A percentile compares a stretch with the other conserved stretches of the same genome.
These are phyloP conservation scores for Arothron firmamentum DNA, from an alignment of 2,113 vertebrate genomes.

Conservation along the genomic window DNA sequence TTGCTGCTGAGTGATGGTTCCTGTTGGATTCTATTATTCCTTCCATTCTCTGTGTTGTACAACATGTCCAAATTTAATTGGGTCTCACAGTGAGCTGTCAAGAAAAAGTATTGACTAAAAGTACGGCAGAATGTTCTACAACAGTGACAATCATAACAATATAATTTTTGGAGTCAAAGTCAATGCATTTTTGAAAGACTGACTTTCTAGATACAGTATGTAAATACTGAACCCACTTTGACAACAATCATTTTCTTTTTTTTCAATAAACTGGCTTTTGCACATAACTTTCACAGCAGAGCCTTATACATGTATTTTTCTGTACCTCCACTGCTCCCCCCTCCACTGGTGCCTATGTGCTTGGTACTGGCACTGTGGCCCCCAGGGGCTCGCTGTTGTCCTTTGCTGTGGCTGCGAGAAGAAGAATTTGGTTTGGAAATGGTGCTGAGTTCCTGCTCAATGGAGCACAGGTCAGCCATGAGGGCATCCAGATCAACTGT, in stretches of 20 bases:
- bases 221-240: background rate
- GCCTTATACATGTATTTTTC: background rate
- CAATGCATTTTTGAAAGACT: too few species aligned
- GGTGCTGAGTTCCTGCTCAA: slow-evolving; percentile 94
- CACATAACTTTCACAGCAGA: too few species aligned
- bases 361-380: slow-evolving; percentile 79
- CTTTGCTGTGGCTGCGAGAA: slow-evolving; percentile 75
- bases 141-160: background rate
- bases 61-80: too few species aligned
- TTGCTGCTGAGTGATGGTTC: too few species aligned
- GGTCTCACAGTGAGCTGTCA: too few species aligned
- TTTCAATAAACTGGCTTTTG: background rate
- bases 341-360: slow-evolving; percentile 67
- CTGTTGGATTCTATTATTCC: too few species aligned
- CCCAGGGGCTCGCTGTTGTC: slow-evolving; percentile 74
- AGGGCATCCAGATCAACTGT: slow-evolving; percentile 94
- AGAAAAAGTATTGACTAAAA: too few species aligned
- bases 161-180: too few species aligned
- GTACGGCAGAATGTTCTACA: background rate
- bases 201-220: background rate
- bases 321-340: slow-evolving; percentile 76
- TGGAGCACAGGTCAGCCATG: slow-evolving; percentile 98
- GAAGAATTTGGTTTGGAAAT: slow-evolving; percentile 84
- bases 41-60: too few species aligned
- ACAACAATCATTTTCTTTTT: background rate